Evolutionary conservation across 2,113 vertebrate genomes (phyloP), one percentile per base, ranked within the genome.

Genomic region (Crotalus tigris): DNA sequence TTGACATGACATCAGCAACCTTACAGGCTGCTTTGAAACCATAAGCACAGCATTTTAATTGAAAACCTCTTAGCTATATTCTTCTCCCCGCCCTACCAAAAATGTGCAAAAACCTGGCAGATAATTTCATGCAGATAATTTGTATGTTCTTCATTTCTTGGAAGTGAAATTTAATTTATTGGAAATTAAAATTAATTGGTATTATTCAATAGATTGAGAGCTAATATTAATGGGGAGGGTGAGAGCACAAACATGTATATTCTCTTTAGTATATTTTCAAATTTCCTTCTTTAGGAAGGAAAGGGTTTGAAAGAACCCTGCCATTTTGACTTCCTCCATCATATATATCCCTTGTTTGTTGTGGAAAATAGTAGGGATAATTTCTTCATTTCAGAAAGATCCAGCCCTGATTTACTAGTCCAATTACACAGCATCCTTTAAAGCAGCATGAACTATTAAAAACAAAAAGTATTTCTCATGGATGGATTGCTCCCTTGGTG

Each of bases 41-140:
- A 26, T 5, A 54, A n/a, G 1, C 85, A 59, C 55, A 58, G 53
- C 6, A 8, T 64, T 55, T 91, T 59, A 44, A 29, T 11, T 91
- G 39, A 44, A 55, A 88, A 51, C n/a, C n/a, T 88, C 17, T 64
- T 15, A 75, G 33, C 61, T 54, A 24, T 9, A 85, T 89, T 91
- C 94, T 94, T 92, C 94, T 93, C 7, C 94, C 92, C 89, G 54
- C 93, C 90, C 92, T 59, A 91, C 91, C 91, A 91, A 94, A 61
- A 44, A 4, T 51, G 91, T 94, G 64, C 55, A 8, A 17, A 61
- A 58, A 88, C 21, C 39, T 26, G 23, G 46, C 89, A 46, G 5
- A 51, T 87, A 46, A 91, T 89, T 95, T 91, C 75, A 93, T 51
- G 33, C 0, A 81, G 24, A 23, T 5, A 46, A 19, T 29, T 23